phyloP scores from a whole-genome alignment of 2,113 vertebrate species.

The Dipodomys spectabilis region DNA sequence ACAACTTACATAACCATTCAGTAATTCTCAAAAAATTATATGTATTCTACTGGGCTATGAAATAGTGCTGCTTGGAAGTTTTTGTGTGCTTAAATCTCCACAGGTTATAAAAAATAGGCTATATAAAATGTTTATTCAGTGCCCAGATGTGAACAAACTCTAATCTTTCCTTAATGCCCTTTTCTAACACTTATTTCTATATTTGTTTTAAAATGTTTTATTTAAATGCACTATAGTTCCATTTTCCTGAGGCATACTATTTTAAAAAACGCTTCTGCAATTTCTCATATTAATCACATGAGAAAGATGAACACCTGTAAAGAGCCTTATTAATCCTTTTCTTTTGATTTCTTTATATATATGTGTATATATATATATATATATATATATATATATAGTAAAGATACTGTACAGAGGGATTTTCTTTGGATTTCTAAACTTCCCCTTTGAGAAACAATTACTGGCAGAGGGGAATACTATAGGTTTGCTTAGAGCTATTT shows the following conservation, averaged over 20 bases:
- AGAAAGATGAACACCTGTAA: background rate
- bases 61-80: constrained; percentile 35
- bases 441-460: constrained; percentile 36
- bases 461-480: background rate
- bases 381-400: too few species aligned
- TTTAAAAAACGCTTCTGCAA: background rate
- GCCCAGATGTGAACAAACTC: constrained; percentile 45
- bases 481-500: constrained; percentile 7
- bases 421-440: constrained; percentile 59
- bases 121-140: constrained; percentile 48
- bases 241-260: too few species aligned
- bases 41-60: background rate
- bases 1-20: background rate
- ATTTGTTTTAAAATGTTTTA: constrained; percentile 32
- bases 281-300: background rate
- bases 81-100: constrained; percentile 46
- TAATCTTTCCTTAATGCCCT: constrained; percentile 40
- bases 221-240: background rate
- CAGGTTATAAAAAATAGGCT: constrained; percentile 29
- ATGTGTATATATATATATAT: too few species aligned
- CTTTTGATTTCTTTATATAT: constrained; percentile 15
- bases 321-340: constrained; percentile 10
- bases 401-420: background rate
- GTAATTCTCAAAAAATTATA: constrained; percentile 15
- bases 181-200: background rate